Percentiles rank a stretch among this genome's conserved stretches.
Evolutionary conservation across 1,140 invertebrate species (phyloP).

Genomic region (Aphelinus atriplicis): DNA sequence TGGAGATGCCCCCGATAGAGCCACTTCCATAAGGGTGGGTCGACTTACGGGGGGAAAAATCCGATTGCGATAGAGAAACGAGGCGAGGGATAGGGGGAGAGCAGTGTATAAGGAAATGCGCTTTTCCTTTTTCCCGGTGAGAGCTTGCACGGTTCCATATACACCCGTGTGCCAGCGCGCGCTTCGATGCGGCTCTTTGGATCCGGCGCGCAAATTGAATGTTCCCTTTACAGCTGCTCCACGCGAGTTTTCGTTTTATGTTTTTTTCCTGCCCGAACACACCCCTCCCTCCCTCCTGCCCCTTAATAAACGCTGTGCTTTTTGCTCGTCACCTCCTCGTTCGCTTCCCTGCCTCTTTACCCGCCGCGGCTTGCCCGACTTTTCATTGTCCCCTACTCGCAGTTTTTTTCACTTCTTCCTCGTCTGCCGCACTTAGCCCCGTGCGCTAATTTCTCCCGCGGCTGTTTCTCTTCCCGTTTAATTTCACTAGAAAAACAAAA

Average conservation of each 20-base stretch:
- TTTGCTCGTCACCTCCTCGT: constrained; percentile 21
- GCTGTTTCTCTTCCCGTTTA: constrained; percentile 13
- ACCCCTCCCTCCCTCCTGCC: too few species aligned
- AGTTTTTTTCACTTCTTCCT: constrained; percentile 30
- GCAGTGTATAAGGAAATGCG: background rate
- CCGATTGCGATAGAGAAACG: too few species aligned
- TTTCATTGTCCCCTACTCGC: constrained; percentile 1
- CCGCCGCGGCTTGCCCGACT: background rate
- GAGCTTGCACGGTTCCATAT: background rate
- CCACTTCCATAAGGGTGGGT: too few species aligned
- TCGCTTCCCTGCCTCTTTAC: constrained; percentile 27
- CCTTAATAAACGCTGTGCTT: background rate
- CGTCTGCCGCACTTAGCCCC: background rate
- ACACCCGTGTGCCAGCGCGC: background rate
- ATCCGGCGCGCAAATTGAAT: constrained; percentile 37
- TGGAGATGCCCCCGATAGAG: too few species aligned
- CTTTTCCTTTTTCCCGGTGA: background rate
- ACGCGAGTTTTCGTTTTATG: background rate
- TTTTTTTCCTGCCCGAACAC: background rate
- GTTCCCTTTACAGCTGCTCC: constrained; percentile 12
- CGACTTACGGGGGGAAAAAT: too few species aligned
- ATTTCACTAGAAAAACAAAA: constrained; percentile 15
- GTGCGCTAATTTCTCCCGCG: constrained; percentile 28
- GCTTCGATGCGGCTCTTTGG: constrained; percentile 6
- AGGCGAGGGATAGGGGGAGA: background rate